Percentiles rank a stretch among this genome's conserved stretches.
Conservation (phyloP, 2,888 invertebrate species). For the Macrophya annulata region DNA sequence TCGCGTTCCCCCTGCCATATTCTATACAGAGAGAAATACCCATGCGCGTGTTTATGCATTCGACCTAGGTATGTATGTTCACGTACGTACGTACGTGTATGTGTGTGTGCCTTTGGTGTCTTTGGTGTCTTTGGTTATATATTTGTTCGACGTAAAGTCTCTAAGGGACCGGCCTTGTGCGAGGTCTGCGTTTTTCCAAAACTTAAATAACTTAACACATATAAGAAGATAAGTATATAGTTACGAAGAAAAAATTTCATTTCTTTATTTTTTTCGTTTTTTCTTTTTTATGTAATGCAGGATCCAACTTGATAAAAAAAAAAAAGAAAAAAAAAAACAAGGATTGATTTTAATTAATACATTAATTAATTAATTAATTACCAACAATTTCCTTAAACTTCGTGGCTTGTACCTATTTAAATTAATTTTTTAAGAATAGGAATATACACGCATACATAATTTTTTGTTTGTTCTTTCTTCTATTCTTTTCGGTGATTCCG, state of each 20-base stretch:
- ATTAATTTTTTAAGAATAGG: not conserved
- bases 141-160: conserved; percentile 9
- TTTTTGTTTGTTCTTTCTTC: not conserved
- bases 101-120: not conserved
- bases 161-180: not conserved
- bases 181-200: conserved; percentile 20
- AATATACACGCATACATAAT: not conserved
- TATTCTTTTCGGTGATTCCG: not conserved
- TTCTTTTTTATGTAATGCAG: not conserved
- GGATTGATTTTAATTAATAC: not conserved
- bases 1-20: not conserved
- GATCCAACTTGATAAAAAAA: not conserved
- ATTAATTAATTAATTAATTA: not conserved
- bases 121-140: conserved; percentile 8
- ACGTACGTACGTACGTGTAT: not conserved
- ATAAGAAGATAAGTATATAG: too few relatives aligned
- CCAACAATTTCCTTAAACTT: not conserved
- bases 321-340: not conserved
- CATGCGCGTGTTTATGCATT: not conserved
- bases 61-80: not conserved
- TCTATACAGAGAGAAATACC: not conserved
- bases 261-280: not conserved
- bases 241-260: not conserved
- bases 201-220: not conserved
- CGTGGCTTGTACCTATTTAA: too few relatives aligned